Evolutionary conservation across 2,797 vertebrate species (phyloP).

Genomic region (Psittacula derbiana): DNA sequence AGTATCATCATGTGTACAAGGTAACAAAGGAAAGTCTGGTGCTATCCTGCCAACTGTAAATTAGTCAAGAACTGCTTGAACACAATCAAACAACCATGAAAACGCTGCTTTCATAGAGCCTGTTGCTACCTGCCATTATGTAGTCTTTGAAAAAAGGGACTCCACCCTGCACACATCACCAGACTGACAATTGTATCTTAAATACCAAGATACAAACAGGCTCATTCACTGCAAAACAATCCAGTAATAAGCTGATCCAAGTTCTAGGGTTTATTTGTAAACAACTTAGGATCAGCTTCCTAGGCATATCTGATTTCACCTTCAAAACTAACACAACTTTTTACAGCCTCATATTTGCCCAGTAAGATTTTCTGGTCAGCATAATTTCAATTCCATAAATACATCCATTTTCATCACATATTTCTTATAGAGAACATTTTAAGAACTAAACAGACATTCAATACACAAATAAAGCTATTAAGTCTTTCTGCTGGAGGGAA

Average conservation of each 20-base stretch:
- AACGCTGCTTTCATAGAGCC: not conserved
- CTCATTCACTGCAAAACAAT: not conserved
- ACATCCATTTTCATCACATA: not conserved
- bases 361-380: not conserved
- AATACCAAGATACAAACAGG: not conserved
- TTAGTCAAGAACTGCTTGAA: not conserved
- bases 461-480: not conserved
- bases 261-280: not conserved
- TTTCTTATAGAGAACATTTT: not conserved
- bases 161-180: rapidly evolving
- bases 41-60: not conserved
- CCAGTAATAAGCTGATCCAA: not conserved
- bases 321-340: not conserved
- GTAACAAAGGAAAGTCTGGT: not conserved
- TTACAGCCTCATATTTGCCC: not conserved
- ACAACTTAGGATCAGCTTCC: not conserved
- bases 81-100: not conserved
- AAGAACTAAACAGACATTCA: not conserved
- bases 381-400: not conserved
- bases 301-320: not conserved
- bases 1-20: not conserved
- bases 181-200: not conserved
- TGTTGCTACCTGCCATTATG: not conserved
- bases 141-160: not conserved
- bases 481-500: not conserved